Evolutionary conservation across 1,140 invertebrate genomes (phyloP), one percentile per base, ranked within the genome.

Genomic region (Leucophenga varia): DNA sequence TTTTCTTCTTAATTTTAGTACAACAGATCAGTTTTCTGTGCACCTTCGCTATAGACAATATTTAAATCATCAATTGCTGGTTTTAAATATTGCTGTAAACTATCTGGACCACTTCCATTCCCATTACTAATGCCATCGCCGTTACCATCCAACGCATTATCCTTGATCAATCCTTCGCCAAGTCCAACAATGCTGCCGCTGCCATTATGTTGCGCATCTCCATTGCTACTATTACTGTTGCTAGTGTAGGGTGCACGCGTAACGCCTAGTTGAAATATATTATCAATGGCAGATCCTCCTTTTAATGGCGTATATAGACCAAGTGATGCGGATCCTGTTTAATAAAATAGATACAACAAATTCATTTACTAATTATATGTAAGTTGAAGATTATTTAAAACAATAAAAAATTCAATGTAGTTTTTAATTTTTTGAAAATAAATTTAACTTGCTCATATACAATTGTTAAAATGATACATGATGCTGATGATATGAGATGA

Each of bases 241-340:
- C 43, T 13, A 52, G 43, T 21, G 57, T 16, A 19, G 55, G 4
- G 37, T 47, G 44, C 19, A 30, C 82, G 76, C n/a, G 83, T 85
- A 8, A 85, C 78, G 28, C 84, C 84, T 47, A 86, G 61, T 58
- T 85, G 81, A 63, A 85, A 86, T n/a, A 79, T 76, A 13, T 76
- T 79, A 40, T 78, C 74, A 49, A 82, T 68, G 49, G 79, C 77
- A 9, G 64, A 59, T 35, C 56, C 63, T 19, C 81, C 76, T 75
- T 85, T 85, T 55, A 82, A 79, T 20, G 83, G 83, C 22, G 82
- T 84, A 51, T 84, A 86, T 61, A 77, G 82, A 18, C 81, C 81
- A 54, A 85, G 59, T 7, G 70, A 68, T 28, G 59, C 70, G 37
- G 73, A 76, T 55, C 67, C 68, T 76, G 58, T 17, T 67, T 36